Percentiles rank a stretch among this genome's conserved stretches.
Conservation (phyloP, 2,888 invertebrate species). For the Pseudanteris insignis region DNA sequence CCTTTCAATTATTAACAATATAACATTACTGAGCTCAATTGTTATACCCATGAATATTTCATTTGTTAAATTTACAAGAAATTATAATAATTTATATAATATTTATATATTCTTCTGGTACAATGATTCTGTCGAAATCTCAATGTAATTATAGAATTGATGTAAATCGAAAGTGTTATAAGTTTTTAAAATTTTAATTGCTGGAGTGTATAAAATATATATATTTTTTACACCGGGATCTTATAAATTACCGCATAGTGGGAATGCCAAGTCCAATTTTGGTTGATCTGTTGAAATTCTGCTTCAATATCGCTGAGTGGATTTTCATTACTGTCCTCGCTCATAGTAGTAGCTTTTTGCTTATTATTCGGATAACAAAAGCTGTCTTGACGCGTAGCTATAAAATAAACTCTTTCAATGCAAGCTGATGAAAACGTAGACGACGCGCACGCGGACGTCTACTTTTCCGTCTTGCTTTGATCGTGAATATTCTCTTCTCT, state of each 20-base stretch:
- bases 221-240: no score
- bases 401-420: background rate
- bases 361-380: background rate
- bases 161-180: no score
- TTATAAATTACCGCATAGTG: constrained; percentile 80
- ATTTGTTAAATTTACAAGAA: no score
- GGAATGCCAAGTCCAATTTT: constrained; percentile 76
- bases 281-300: constrained; percentile 78
- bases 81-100: no score
- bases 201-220: no score
- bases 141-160: no score
- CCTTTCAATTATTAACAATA: no score
- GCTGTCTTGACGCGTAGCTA: constrained; percentile 1
- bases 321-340: constrained; percentile 47
- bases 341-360: constrained; percentile 50
- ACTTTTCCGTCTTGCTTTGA: constrained; percentile 1
- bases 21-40: no score
- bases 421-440: constrained; percentile 1
- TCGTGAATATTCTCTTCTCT: background rate
- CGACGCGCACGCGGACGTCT: constrained; percentile 17
- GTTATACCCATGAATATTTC: no score
- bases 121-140: no score
- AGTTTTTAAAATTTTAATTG: no score
- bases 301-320: constrained; percentile 72
- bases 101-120: no score